These are phyloP conservation scores for Ridgeia piscesae DNA, from an alignment of 1,140 invertebrate species.

Conservation along the genomic window DNA sequence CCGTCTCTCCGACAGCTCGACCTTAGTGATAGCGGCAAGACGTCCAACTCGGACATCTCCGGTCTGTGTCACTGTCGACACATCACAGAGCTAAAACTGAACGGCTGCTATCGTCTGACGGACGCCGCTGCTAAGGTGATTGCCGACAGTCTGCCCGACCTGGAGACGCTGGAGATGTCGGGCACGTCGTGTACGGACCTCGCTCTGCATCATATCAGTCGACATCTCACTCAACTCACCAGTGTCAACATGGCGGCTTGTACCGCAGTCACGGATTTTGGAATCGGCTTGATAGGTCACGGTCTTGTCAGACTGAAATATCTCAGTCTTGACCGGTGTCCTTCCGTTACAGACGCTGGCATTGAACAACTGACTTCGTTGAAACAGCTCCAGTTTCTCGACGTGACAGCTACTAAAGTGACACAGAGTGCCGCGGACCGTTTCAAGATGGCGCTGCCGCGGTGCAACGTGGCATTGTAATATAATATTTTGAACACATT, in stretches of 20 bases:
- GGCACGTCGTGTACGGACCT: not conserved
- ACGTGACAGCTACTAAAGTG: not conserved
- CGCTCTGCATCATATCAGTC: conserved; percentile 10
- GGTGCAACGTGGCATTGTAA: not conserved
- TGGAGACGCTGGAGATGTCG: not conserved
- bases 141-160: not conserved
- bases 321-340: not conserved
- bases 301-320: not conserved
- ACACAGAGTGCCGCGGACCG: not conserved
- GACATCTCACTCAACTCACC: not conserved
- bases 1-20: not conserved
- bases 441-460: not conserved
- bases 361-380: not conserved
- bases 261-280: not conserved
- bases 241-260: not conserved
- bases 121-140: not conserved
- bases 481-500: not conserved
- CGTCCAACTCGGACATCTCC: not conserved
- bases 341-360: not conserved
- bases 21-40: not conserved
- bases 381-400: not conserved
- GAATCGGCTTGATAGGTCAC: not conserved
- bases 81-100: not conserved
- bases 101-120: not conserved
- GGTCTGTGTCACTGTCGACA: not conserved